Evolutionary conservation across 1,140 invertebrate species (phyloP).

Genomic region (Temnothorax nylanderi): DNA sequence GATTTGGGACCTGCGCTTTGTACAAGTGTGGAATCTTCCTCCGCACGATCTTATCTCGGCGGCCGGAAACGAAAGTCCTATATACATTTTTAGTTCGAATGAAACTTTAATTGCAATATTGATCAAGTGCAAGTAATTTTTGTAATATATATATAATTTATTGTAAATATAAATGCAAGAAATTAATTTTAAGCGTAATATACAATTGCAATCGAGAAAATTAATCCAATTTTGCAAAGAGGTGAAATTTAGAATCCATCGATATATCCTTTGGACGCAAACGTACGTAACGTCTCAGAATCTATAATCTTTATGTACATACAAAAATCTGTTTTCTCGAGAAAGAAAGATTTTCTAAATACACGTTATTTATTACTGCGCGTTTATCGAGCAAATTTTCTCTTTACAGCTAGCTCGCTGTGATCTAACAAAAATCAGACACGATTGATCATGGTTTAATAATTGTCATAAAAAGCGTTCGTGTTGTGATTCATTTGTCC

Average conservation of each 20-base stretch:
- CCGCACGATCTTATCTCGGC: neutral
- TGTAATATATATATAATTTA: slow-evolving; percentile 60
- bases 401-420: neutral
- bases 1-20: neutral
- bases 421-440: slow-evolving; percentile 43
- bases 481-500: neutral
- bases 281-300: neutral
- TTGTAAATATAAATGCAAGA: slow-evolving; percentile 36
- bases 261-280: slow-evolving; percentile 19
- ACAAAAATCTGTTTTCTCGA: neutral
- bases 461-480: slow-evolving; percentile 34
- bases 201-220: slow-evolving; percentile 4
- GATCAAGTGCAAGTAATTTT: slow-evolving; percentile 10
- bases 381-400: neutral
- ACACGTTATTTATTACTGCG: neutral
- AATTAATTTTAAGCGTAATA: slow-evolving; percentile 26
- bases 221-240: neutral
- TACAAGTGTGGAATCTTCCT: slow-evolving; percentile 13
- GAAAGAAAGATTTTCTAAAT: neutral
- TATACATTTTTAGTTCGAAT: neutral
- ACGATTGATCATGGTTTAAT: slow-evolving; percentile 31
- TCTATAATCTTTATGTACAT: neutral
- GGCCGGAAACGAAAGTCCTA: neutral
- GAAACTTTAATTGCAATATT: slow-evolving; percentile 19
- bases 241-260: neutral